These are phyloP conservation scores for Tetrax tetrax DNA, from an alignment of 2,113 vertebrate genomes.

Conservation along the genomic window DNA sequence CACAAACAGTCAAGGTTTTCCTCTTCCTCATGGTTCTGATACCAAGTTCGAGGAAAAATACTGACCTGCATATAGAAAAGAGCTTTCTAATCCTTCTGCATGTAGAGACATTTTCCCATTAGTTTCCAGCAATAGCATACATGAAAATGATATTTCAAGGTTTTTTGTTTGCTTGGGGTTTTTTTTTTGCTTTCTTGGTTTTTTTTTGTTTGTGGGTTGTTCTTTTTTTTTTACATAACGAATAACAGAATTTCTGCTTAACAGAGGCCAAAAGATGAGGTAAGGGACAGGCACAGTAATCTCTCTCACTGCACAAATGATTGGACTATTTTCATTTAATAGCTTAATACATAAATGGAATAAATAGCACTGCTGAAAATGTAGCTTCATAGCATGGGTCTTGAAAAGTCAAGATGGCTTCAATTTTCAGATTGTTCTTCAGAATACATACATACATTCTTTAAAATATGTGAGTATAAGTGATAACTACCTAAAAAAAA, in stretches of 20 bases:
- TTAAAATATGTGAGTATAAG: background rate
- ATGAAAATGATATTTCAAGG: background rate
- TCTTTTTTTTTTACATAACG: background rate
- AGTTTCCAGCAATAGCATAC: background rate
- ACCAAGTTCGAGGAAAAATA: background rate
- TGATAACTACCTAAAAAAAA: background rate
- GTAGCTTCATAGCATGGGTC: background rate
- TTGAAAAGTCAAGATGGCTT: background rate
- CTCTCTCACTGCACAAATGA: background rate
- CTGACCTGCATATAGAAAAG: background rate
- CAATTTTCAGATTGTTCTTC: background rate
- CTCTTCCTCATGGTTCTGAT: background rate
- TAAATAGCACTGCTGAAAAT: background rate
- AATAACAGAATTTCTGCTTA: background rate
- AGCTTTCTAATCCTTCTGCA: background rate
- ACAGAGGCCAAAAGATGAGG: background rate
- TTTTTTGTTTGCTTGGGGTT: too few species aligned
- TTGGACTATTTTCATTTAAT: background rate
- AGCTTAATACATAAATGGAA: background rate
- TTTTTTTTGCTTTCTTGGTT: too few species aligned
- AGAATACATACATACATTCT: background rate
- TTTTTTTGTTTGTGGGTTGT: too few species aligned
- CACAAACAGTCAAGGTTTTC: background rate
- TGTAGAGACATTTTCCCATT: background rate
- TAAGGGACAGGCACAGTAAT: background rate